A percentile compares a stretch with the other conserved stretches of the same genome.
These are phyloP conservation scores for Sebastes itinus DNA, from an alignment of 2,797 vertebrate species.

Conservation along the genomic window DNA sequence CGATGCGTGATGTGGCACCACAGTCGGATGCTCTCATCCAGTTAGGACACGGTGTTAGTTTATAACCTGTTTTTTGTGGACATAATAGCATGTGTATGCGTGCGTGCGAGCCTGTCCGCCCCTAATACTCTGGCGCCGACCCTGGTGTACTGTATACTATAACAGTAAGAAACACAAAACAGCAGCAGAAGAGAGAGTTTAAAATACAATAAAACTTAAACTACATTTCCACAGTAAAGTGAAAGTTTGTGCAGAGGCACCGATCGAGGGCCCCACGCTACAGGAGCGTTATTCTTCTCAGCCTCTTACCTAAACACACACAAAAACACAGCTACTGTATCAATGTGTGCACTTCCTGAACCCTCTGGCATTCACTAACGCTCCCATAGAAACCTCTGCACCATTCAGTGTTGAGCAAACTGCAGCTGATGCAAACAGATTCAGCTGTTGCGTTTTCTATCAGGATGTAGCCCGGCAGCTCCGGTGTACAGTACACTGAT, in stretches of 20 bases:
- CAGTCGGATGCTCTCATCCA: no score
- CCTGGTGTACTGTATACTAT: no score
- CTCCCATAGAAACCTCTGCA: slow-evolving; percentile 52
- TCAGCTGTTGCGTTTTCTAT: slow-evolving; percentile 8
- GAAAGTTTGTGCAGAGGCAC: not conserved
- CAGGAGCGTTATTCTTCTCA: slow-evolving; percentile 27
- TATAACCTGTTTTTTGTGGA: no score
- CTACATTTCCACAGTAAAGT: not conserved
- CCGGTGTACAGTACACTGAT: not conserved
- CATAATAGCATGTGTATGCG: no score
- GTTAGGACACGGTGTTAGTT: no score
- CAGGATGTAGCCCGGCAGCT: not conserved
- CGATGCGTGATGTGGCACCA: no score
- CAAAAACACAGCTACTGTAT: slow-evolving; percentile 29
- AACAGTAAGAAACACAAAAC: not conserved
- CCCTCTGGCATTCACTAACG: slow-evolving; percentile 35
- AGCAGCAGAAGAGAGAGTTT: not conserved
- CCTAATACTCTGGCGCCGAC: no score
- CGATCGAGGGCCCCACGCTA: not conserved
- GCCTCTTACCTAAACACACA: slow-evolving; percentile 33
- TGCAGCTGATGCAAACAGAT: slow-evolving; percentile 36
- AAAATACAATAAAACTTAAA: not conserved
- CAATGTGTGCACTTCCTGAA: slow-evolving; percentile 57
- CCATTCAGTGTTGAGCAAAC: slow-evolving; percentile 43
- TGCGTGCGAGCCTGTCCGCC: no score